Base-by-base conservation (phyloP, 2,888 invertebrate genomes). In the Ecliptopera silaceata region DNA sequence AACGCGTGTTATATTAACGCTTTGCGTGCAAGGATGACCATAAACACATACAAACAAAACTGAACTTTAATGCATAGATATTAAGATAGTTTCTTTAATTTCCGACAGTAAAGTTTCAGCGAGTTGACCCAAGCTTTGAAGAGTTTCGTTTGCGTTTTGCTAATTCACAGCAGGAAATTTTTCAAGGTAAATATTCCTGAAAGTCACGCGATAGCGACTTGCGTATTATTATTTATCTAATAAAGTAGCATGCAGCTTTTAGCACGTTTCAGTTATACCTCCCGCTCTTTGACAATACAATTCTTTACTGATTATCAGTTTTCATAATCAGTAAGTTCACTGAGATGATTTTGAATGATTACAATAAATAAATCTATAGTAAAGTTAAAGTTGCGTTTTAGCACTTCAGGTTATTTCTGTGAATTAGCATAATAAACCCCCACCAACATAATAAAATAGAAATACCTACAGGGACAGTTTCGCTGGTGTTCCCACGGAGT, bases 401-500 rank as follows among this genome's bases (percentile, higher is more conserved):
- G 15, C 15, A n/a, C 10, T 15, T 36, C 3, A 57, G 32, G 34
- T 39, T 46, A 49, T 42, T 62, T 56, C 49, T 47, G 32, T 60
- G 61, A 61, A 57, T 38, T 32, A 34, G 34, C 29, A 32, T 22
- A 41, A 47, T 34, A 61, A 62, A 47, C 46, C 39, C 46, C 36
- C 57, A 46, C n/a, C 50, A 62, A 32, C 51, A 77, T 65, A 71
- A 71, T 39, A 70, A 73, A 74, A 77, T 70, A 78, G 80, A 81
- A 92, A 93, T 95, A 95, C 95, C 93, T 95, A 95, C 95, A 89
- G 95, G 94, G 71, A 93, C 93, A 75, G 88, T 91, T 83, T 95
- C 95, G 91, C 92, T 88, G 90, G 91, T 69, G 74, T 80, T 82
- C 79, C 80, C 83, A 64, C 86, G 85, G 51, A 78, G 81, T 82